Percentiles rank a stretch among this genome's conserved stretches.
Evolutionary conservation across 2,888 invertebrate genomes (phyloP).

Genomic region (Stramonita haemastoma): DNA sequence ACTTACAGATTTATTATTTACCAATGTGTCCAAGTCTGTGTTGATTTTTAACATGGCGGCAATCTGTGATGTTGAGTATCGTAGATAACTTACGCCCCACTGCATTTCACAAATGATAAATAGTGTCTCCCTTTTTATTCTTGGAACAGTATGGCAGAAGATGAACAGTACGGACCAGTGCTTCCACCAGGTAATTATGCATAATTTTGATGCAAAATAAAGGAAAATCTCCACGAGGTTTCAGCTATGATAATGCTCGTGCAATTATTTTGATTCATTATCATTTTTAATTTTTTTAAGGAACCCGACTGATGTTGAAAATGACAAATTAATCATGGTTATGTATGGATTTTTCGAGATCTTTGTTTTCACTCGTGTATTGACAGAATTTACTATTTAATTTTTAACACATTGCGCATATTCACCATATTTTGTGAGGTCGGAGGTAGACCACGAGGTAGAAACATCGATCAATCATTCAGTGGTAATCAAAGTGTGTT

Average conservation of each 20-base stretch:
- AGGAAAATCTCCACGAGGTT: background rate
- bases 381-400: no score
- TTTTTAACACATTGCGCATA: no score
- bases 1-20: slow-evolving; percentile 39
- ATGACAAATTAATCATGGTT: no score
- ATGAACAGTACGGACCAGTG: slow-evolving; percentile 61
- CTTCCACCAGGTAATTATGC: slow-evolving; percentile 60
- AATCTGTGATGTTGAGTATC: slow-evolving; percentile 33
- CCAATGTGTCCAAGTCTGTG: slow-evolving; percentile 10
- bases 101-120: background rate
- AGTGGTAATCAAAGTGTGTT: no score
- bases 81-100: background rate
- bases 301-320: no score
- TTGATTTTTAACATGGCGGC: slow-evolving; percentile 43
- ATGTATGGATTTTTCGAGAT: no score
- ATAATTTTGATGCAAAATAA: background rate
- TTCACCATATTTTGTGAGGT: no score
- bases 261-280: slow-evolving; percentile 35
- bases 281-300: slow-evolving; percentile 35
- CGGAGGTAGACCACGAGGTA: no score
- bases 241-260: background rate
- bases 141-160: slow-evolving; percentile 40
- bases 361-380: no score
- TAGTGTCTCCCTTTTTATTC: background rate
- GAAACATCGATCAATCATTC: no score